These are phyloP conservation scores for Agonopterix heracliana DNA, from an alignment of 2,888 invertebrate species.

Conservation along the genomic window DNA sequence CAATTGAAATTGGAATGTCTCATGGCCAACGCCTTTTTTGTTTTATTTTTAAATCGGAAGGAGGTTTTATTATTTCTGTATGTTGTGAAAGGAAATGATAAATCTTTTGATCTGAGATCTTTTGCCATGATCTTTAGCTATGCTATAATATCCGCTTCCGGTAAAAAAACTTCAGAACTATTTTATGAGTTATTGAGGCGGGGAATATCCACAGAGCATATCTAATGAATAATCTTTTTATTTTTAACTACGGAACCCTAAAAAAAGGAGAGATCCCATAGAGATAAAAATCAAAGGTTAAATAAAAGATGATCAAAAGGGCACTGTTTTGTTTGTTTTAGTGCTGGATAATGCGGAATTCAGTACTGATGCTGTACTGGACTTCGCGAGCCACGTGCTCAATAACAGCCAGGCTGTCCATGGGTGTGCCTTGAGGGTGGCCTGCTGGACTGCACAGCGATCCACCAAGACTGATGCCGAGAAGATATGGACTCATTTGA, in stretches of 20 bases:
- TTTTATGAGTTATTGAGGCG: too few species aligned
- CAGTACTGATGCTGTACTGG: constrained; percentile 33
- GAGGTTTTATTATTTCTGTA: constrained; percentile 2
- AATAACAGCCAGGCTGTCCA: constrained; percentile 30
- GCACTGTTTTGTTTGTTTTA: constrained; percentile 16
- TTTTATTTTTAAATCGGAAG: constrained; percentile 2
- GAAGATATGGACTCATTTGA: constrained; percentile 33
- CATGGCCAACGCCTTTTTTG: constrained; percentile 14
- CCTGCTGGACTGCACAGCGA: constrained; percentile 51
- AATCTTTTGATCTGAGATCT: too few species aligned
- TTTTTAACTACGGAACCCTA: too few species aligned
- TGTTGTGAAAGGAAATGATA: background rate
- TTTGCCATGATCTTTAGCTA: too few species aligned
- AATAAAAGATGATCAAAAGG: too few species aligned
- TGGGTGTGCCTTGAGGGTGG: constrained; percentile 46
- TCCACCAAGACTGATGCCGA: constrained; percentile 25
- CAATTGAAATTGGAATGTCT: constrained; percentile 43
- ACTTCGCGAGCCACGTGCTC: constrained; percentile 39
- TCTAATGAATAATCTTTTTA: too few species aligned
- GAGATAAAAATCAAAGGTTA: too few species aligned
- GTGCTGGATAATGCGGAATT: constrained; percentile 45
- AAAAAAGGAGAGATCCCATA: too few species aligned
- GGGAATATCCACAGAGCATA: too few species aligned
- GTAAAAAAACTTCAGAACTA: too few species aligned
- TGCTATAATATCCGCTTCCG: too few species aligned